phyloP scores from a whole-genome alignment of 2,888 invertebrate genomes.

The Rhagium mordax region DNA sequence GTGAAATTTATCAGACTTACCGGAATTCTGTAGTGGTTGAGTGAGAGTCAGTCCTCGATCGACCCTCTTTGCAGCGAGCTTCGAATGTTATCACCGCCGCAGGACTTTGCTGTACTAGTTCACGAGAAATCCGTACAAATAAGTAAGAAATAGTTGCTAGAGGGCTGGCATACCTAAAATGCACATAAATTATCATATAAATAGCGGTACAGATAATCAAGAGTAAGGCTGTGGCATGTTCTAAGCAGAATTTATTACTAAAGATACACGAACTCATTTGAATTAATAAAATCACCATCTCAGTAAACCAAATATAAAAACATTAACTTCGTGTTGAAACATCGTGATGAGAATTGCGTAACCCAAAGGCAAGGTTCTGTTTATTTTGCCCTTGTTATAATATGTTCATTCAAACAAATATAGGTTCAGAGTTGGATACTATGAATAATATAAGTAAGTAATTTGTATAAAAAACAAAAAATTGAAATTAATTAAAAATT shows the following conservation, averaged over 20 bases:
- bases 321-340: background rate
- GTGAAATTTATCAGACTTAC: slow-evolving; percentile 54
- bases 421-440: too few relatives aligned
- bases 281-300: slow-evolving; percentile 9
- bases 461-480: too few relatives aligned
- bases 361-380: background rate
- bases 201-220: slow-evolving; percentile 16
- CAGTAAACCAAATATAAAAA: slow-evolving; percentile 7
- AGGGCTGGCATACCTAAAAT: slow-evolving; percentile 74
- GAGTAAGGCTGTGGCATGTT: slow-evolving; percentile 2
- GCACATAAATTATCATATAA: slow-evolving; percentile 27
- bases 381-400: too few relatives aligned
- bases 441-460: too few relatives aligned
- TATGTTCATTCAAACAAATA: too few relatives aligned
- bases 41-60: slow-evolving; percentile 64
- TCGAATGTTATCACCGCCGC: slow-evolving; percentile 75
- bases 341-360: slow-evolving; percentile 6
- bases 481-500: too few relatives aligned
- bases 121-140: slow-evolving; percentile 77
- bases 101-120: slow-evolving; percentile 74
- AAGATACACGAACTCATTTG: slow-evolving; percentile 17
- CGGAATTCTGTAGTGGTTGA: slow-evolving; percentile 64
- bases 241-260: slow-evolving; percentile 15
- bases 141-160: slow-evolving; percentile 76
- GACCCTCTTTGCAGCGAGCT: slow-evolving; percentile 66